Base-by-base conservation (phyloP, 2,113 vertebrate species). In the Accipiter cooperii region DNA sequence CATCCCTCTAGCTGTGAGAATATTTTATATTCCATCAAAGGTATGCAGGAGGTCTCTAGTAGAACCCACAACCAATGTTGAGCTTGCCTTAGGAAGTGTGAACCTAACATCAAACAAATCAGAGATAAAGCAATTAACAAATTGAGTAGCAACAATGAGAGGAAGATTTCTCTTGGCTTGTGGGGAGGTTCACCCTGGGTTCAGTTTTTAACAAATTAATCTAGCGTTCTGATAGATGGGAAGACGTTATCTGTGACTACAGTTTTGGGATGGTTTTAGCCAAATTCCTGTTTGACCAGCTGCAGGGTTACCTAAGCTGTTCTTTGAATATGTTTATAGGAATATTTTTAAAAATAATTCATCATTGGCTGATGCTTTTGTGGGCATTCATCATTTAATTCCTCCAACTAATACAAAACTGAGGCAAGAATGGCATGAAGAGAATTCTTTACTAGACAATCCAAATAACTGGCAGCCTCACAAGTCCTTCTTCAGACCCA, bases 11-110 rank as follows among this genome's bases (percentile, higher is more conserved):
- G 81, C 66, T 93, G 92, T 46, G 61, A 97, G 58, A 91, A 21
- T 63, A 90, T 68, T 97, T 90, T 77, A 31, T 91, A 64, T 90
- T 64, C n/a, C 79, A 80, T 47, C 84, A 94, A 75, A 96, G 77
- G 64, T 95, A 92, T 54, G 15, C 52, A 86, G 90, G 95, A 92
- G 65, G 94, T 64, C 75, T 73, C 77, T 87, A 26, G 57, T 25
- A 76, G 91, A 92, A 80, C 73, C 83, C 93, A 84, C 83, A 91
- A 19, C 68, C 61, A 36, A 64, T 12, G 17, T 12, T 20, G 34
- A 87, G 40, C 13, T 74, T 47, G 66, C 89, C 82, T 77, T 55
- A 68, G 85, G 74, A 84, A 83, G 29, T 9, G 28, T 58, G 65
- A 47, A 28, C 24, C 19, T 16, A 82, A 82, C 83, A 68, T 57